Base-by-base conservation (phyloP, 2,113 vertebrate genomes). In the Girardinichthys multiradiatus region DNA sequence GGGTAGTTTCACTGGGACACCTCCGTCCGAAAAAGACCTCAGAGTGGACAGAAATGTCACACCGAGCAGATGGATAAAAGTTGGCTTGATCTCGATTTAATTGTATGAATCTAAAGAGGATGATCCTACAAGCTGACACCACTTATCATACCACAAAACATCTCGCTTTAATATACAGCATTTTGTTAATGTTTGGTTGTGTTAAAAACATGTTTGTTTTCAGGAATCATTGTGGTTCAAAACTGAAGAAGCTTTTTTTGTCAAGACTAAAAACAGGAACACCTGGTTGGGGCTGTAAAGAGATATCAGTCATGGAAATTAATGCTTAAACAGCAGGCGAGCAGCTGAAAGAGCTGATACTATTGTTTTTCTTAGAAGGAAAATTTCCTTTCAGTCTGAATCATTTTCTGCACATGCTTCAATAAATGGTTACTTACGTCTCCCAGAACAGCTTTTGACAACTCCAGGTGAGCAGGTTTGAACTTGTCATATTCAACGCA, bases 391-490 rank as follows among this genome's bases (percentile, higher is more conserved):
- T 70, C 58, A 64, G 33, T 70, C 35, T 24, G 71, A 75, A 37
- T 76, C 51, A 64, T 35, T n/a, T 45, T 28, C 64, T 69, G 48
- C 42, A 24, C 39, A 64, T 62, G 61, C 57, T 63, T 70, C 57
- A 78, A 42, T 67, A 78, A 70, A 57, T 0, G 66, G 6, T 71
- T 64, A 63, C 48, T 37, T 67, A 7, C 33, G 29, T 62, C 57
- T 67, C 45, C 66, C 45, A n/a, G 37, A 74, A 45, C 68, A 73
- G 57, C 30, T 61, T 57, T 57, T 57, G 27, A 37, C 51, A 35
- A 19, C 54, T 74, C 70, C 61, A 42, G 64, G 37, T 13, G 54
- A 65, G 60, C 14, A 4, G 33, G 15, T 59, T 31, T 39, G 30
- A 63, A 65, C 37, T 24, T 58, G 68, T 31, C 68, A 27, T 19